Percentiles rank a stretch among this genome's conserved stretches.
Conservation (phyloP, 1,140 invertebrate genomes). For the Drosophila cardini region DNA sequence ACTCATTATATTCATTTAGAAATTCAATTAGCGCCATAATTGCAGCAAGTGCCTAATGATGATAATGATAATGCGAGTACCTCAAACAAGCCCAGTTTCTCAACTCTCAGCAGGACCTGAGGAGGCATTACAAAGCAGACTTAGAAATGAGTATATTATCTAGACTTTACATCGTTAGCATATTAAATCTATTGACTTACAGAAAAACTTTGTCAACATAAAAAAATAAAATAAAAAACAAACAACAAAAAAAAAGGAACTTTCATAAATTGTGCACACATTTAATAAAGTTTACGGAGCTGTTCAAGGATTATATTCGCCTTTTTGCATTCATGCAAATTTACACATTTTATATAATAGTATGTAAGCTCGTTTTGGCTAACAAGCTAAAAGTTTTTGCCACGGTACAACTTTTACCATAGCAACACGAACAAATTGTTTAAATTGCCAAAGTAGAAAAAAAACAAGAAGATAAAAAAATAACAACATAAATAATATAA, state of each 20-base stretch:
- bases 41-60: slow-evolving; percentile 76
- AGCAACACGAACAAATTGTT: slow-evolving; percentile 20
- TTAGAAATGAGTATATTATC: slow-evolving; percentile 16
- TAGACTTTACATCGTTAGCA: slow-evolving; percentile 50
- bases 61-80: slow-evolving; percentile 77
- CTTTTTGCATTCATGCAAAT: slow-evolving; percentile 28
- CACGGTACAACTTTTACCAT: slow-evolving; percentile 28
- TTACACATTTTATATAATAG: slow-evolving; percentile 54
- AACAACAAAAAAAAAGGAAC: background rate
- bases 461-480: slow-evolving; percentile 4
- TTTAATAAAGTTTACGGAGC: slow-evolving; percentile 8
- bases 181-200: slow-evolving; percentile 46
- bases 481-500: background rate
- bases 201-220: slow-evolving; percentile 11
- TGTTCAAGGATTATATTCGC: slow-evolving; percentile 13
- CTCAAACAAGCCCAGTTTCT: slow-evolving; percentile 16
- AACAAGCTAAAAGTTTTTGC: slow-evolving; percentile 53
- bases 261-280: slow-evolving; percentile 34
- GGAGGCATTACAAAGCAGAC: background rate
- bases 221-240: slow-evolving; percentile 22
- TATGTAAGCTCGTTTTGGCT: slow-evolving; percentile 38
- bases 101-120: background rate
- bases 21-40: slow-evolving; percentile 79
- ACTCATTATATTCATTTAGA: slow-evolving; percentile 79
- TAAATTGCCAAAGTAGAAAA: slow-evolving; percentile 4